Evolutionary conservation across 2,888 invertebrate genomes (phyloP), one percentile per base, ranked within the genome.

Genomic region (Lypha dubia): DNA sequence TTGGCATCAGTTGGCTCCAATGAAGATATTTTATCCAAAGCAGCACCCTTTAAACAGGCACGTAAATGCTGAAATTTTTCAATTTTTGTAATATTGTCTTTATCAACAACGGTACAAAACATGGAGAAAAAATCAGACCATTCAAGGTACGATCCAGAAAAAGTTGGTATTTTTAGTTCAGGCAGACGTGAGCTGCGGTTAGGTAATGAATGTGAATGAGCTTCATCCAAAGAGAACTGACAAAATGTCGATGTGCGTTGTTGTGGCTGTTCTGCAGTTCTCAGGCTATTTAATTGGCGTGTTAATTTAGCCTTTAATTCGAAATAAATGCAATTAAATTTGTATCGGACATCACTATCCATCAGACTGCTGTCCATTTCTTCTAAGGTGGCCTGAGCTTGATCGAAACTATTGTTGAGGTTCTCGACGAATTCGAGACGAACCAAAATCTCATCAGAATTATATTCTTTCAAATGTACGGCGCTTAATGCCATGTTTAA

Each of bases 11-110:
- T 86, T 28, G 81, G 76, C 38, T 87, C 85, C 22, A 86, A 76
- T 20, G 76, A 83, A 3, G 44, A 56, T 28, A 86, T 85, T 0
- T 83, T 84, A 32, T 82, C 83, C 32, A 86, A 24, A 0, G 83
- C 80, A 8, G 79, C 35, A 17, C 44, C 76, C 6, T 74, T 32
- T 20, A 83, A 41, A 53, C 83, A 83, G 1, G 82, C 46, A 20
- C 83, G 83, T 35, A 86, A 56, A 60, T 87, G 68, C 28, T 85
- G 84, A 22, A 87, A 79, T 38, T 87, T 87, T 79, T 80, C 83
- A 44, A 80, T 46, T 46, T 44, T 65, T 28, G 46, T 11, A 11
- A 65, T 65, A 9, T 41, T 13, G 15, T 46, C 24, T 8, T 15
- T 63, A 44, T 44, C 63, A 46, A 46, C 13, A 11, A 46, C 24